phyloP scores from a whole-genome alignment of 2,797 vertebrate species.

The Neosilurus hyrtlii region DNA sequence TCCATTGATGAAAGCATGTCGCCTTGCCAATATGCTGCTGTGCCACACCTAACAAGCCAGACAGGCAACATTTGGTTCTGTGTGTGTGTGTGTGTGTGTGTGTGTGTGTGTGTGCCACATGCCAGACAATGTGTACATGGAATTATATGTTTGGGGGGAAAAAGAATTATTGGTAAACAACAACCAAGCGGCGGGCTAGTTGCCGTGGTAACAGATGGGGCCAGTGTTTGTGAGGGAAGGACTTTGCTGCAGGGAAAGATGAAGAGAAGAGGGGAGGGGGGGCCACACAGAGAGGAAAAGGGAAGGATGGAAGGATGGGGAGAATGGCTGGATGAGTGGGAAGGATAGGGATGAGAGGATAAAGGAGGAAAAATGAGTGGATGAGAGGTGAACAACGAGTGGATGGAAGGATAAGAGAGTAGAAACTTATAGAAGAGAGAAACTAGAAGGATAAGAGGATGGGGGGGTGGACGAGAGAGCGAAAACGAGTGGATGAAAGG shows the following conservation, averaged over 20 bases:
- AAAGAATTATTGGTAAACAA: slow-evolving; percentile 49
- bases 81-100: slow-evolving; percentile 6
- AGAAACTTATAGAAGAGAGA: slow-evolving; percentile 35
- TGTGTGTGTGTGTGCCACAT: slow-evolving; percentile 6
- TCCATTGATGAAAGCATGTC: slow-evolving; percentile 42
- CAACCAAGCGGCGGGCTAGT: slow-evolving; percentile 63
- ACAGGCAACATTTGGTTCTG: slow-evolving; percentile 35
- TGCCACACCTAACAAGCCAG: slow-evolving; percentile 49
- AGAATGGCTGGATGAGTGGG: background rate
- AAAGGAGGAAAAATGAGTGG: background rate
- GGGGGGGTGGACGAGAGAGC: slow-evolving; percentile 18
- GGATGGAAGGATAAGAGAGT: slow-evolving; percentile 54
- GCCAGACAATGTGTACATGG: slow-evolving; percentile 45
- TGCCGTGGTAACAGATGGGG: slow-evolving; percentile 71
- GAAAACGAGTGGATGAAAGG: background rate
- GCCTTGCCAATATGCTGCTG: slow-evolving; percentile 38
- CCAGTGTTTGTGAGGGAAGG: slow-evolving; percentile 49
- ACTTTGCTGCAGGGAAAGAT: slow-evolving; percentile 34
- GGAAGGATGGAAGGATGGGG: background rate
- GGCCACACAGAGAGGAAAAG: background rate
- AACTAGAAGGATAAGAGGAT: background rate
- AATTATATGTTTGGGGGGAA: slow-evolving; percentile 31
- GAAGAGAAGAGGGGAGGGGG: background rate
- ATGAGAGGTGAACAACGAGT: background rate
- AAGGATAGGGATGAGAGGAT: background rate